Percentiles rank a stretch among this genome's conserved stretches.
These are phyloP conservation scores for Plecotus auritus DNA, from an alignment of 2,113 vertebrate genomes.

Conservation along the genomic window DNA sequence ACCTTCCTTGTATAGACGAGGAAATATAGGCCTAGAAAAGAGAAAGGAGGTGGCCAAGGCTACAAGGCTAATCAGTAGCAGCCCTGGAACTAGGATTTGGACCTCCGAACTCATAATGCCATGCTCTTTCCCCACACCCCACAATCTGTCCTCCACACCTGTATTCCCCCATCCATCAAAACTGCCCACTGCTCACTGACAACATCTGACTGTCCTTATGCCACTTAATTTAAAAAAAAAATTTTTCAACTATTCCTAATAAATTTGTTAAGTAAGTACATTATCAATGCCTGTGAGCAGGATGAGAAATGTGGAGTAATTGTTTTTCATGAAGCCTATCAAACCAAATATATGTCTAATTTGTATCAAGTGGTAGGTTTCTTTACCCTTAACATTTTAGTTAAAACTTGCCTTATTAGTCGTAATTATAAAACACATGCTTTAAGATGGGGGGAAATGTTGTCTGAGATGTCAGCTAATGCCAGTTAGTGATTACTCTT, in stretches of 20 bases:
- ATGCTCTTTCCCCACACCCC: background rate
- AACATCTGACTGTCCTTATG: background rate
- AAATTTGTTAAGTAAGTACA: background rate
- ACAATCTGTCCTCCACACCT: fast-evolving
- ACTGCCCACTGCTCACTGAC: background rate
- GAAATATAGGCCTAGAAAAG: background rate
- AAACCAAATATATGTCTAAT: background rate
- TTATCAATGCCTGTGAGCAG: background rate
- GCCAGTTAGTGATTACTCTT: background rate
- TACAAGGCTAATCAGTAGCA: background rate
- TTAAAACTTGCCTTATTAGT: background rate
- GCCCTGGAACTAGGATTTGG: background rate
- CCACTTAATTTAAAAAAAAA: background rate
- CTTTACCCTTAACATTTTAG: background rate
- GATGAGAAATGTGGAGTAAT: background rate
- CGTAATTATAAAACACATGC: background rate
- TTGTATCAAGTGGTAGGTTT: background rate
- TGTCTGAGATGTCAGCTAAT: background rate
- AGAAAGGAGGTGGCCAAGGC: background rate
- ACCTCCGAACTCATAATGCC: background rate
- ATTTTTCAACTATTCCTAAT: background rate
- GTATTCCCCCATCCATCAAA: background rate
- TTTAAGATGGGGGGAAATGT: background rate
- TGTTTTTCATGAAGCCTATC: background rate
- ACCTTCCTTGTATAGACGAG: background rate